Base-by-base conservation (phyloP, 2,888 invertebrate genomes). In the Bellardia pandia region DNA sequence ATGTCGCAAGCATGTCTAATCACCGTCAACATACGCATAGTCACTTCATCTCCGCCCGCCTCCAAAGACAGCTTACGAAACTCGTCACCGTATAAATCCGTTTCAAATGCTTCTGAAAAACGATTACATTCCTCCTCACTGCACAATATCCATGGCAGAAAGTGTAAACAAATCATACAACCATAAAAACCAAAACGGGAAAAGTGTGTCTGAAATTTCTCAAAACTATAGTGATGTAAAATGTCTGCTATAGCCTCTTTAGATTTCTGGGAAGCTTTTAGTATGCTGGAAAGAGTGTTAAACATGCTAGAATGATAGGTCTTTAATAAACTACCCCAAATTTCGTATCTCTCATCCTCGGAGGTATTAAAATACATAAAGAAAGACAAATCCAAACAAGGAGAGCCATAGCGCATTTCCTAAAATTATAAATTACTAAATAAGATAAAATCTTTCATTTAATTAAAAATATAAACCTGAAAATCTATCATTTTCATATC, bases 171-270 rank as follows among this genome's bases (percentile, higher is more conserved):
- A 53, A 93, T 88, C 90, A 93, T 88, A 3, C 90, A 91, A 1
- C 93, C 93, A 88, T 93, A 93, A 75, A 93, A 91, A 14, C 92
- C 93, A 79, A 91, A 92, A 51, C 92, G 92, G 6, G 90, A 89
- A 72, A 93, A 93, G 85, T 93, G 93, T 4, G 86, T 76, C 85
- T 91, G 88, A 58, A 93, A 93, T 2, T 90, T 89, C 3, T 92
- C 90, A 77, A 89, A 93, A 58, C 92, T 93, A 72, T 82, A 75
- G 51, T 33, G 56, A 6, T 30, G 16, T 64, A 85, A 81, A 60
- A 71, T 66, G 4, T 74, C 64, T 11, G 42, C 69, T 53, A 82
- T 62, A 69, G 83, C 76, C 5, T 64, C 0, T 16, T 71, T 14
- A 0, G 85, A 53, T 69, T 83, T 85, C 13, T 78, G 30, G 0